phyloP scores from a whole-genome alignment of 2,797 vertebrate species.

The Neosilurus hyrtlii region DNA sequence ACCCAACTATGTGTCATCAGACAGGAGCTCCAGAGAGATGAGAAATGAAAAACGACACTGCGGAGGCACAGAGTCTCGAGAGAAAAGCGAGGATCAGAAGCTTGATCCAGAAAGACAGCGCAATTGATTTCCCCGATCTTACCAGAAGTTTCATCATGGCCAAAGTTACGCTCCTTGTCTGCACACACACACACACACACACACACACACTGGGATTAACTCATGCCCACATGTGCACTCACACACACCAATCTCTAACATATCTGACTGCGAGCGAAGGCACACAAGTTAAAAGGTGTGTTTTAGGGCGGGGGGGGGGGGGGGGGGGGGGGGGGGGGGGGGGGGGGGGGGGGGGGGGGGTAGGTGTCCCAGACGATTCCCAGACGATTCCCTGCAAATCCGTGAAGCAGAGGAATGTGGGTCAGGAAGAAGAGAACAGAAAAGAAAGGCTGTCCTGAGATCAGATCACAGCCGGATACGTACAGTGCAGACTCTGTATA shows the following conservation, averaged over 20 bases:
- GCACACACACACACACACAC: conserved; percentile 11
- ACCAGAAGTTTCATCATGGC: conserved; percentile 40
- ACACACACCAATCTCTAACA: conserved; percentile 14
- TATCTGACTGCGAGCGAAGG: neutral
- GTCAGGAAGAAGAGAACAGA: conserved; percentile 20
- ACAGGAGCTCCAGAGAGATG: neutral
- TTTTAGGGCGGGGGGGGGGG: neutral
- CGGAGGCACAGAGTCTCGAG: neutral
- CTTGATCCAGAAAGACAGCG: neutral
- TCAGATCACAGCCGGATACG: conserved; percentile 20
- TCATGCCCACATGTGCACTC: neutral
- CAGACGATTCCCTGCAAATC: conserved; percentile 37
- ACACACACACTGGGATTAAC: neutral
- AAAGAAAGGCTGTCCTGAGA: conserved; percentile 44
- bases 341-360: neutral
- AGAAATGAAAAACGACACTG: neutral
- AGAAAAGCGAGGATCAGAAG: neutral
- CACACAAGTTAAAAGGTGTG: conserved; percentile 17
- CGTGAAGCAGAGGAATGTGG: conserved; percentile 45
- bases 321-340: neutral
- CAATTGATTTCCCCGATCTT: conserved; percentile 15
- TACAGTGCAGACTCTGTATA: conserved; percentile 45
- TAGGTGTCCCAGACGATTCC: too few species aligned
- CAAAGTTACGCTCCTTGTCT: conserved; percentile 20
- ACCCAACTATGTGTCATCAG: neutral